Evolutionary conservation across 2,888 invertebrate species (phyloP), one percentile per base, ranked within the genome.

Genomic region (Tanypteryx hageni): DNA sequence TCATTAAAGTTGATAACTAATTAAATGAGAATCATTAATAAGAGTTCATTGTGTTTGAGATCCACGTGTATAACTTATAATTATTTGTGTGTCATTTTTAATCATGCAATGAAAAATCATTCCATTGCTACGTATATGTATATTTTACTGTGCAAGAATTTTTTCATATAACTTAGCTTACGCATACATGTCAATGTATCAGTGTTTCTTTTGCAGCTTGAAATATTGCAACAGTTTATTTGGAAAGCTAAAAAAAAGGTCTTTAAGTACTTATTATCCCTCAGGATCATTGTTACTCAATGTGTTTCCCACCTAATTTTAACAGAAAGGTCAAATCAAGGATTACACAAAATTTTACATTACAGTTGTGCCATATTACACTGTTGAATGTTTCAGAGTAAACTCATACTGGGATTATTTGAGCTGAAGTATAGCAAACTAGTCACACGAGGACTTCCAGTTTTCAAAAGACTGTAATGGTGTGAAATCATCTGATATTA

Each of bases 401-500:
- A 44, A 64, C 44, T 64, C 27, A 31, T 16, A 61, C 27, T 18
- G 44, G 14, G 44, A 64, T 64, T 64, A 56, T 61, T 61, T 64
- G 31, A 7, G 27, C n/a, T 44, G 64, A 59, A 56, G 44, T 27
- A n/a, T 44, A 18, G 64, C 64, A 27, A 89, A 64, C 89, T 89
- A 89, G 89, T 89, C 89, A 89, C 61, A 61, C 31, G 61, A 89
- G 89, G 89, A 89, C 89, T 89, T 89, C 89, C 89, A 89, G 56
- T 89, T 89, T 44, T 89, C 89, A 64, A 57, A 83, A 83, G 83
- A 83, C 64, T 89, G 89, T 68, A 89, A 89, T 89, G 61, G 44
- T 89, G 89, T 89, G 68, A 89, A 89, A 89, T 64, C 89, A 89
- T 64, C 64, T 64, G 64, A 64, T 89, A 89, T 89, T 44, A 44